These are phyloP conservation scores for Varanus komodoensis DNA, from an alignment of 2,113 vertebrate genomes.

Conservation along the genomic window DNA sequence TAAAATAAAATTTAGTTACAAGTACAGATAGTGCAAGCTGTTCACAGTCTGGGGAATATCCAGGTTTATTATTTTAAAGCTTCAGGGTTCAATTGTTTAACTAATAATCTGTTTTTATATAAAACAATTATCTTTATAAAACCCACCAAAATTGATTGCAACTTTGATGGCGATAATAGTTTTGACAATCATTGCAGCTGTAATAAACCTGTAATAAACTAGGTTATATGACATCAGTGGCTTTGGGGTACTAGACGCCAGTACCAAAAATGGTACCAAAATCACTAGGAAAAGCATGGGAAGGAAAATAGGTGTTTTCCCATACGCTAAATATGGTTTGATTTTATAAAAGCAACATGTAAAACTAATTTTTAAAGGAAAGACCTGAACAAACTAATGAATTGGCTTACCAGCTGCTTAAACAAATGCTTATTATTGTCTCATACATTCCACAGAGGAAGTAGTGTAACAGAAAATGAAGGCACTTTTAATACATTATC, in stretches of 20 bases:
- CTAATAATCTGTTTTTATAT: background rate
- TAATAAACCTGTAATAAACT: background rate
- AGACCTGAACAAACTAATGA: background rate
- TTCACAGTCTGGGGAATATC: rapidly evolving
- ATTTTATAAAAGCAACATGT: background rate
- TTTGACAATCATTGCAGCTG: background rate
- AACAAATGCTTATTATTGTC: background rate
- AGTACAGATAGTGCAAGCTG: background rate
- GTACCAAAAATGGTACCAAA: background rate
- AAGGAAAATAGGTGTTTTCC: background rate
- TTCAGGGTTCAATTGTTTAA: conserved; percentile 15
- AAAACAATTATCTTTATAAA: background rate
- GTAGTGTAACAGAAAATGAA: background rate
- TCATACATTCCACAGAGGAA: background rate
- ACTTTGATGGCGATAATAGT: background rate
- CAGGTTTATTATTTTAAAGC: conserved; percentile 21
- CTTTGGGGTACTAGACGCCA: background rate
- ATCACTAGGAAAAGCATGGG: background rate
- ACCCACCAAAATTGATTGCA: background rate
- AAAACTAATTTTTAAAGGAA: background rate
- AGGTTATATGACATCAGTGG: background rate
- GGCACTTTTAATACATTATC: background rate
- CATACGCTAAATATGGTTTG: background rate
- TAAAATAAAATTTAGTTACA: conserved; percentile 23
- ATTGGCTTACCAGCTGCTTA: background rate